phyloP scores from a whole-genome alignment of 2,113 vertebrate species.

The Leptobrachium ailaonicum region DNA sequence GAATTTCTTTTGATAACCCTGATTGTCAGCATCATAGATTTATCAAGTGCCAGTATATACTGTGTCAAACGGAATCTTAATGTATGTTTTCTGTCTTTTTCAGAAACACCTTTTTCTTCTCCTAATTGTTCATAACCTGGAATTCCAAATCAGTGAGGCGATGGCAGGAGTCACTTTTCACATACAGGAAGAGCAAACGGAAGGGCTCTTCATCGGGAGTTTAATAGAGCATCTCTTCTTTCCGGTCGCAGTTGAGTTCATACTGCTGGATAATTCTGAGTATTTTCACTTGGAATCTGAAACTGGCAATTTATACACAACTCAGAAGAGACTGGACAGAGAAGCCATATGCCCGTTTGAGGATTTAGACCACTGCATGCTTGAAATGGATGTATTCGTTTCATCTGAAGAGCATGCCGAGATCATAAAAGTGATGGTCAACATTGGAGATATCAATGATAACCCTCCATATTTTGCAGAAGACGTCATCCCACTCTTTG shows the following conservation, averaged over 20 bases:
- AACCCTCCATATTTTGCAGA: constrained; percentile 30
- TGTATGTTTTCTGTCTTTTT: background rate
- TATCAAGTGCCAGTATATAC: no score
- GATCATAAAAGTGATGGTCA: constrained; percentile 30
- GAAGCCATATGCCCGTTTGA: constrained; percentile 25
- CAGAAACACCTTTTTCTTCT: constrained; percentile 29
- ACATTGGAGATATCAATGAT: constrained; percentile 39
- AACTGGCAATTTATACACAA: constrained; percentile 31
- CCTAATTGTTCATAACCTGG: background rate
- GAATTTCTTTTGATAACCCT: no score
- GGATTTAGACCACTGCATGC: constrained; percentile 5
- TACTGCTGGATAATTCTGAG: constrained; percentile 13
- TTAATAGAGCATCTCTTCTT: background rate
- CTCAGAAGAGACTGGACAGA: constrained; percentile 21
- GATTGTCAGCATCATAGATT: no score
- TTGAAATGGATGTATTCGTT: constrained; percentile 28
- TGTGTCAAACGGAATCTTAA: no score
- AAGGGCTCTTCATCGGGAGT: constrained; percentile 17
- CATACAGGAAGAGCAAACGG: constrained; percentile 16
- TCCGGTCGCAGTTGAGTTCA: background rate
- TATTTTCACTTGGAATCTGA: constrained; percentile 28
- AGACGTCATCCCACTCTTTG: constrained; percentile 2
- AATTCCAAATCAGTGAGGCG: background rate
- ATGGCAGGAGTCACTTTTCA: constrained; percentile 17
- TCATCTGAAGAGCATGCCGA: constrained; percentile 31